Conservation (phyloP, 2,888 invertebrate species). For the Strigamia crassipes region DNA sequence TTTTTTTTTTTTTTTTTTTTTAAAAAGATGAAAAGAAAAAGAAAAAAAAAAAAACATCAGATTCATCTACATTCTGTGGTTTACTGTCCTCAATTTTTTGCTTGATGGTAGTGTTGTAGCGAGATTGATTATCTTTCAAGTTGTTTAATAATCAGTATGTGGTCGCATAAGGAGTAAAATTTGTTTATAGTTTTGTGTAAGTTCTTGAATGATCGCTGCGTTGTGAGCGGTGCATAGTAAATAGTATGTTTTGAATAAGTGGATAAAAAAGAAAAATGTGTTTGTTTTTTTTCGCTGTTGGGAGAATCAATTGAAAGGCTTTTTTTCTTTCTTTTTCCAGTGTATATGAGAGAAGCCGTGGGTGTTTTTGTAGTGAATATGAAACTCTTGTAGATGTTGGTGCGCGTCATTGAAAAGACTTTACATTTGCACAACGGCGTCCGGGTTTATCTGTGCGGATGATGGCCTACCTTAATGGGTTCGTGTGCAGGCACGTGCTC, state of each 20-base stretch:
- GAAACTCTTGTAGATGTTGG: background rate
- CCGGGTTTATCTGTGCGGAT: constrained; percentile 16
- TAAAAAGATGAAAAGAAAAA: background rate
- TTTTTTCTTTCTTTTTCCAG: background rate
- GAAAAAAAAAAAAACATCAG: background rate
- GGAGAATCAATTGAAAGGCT: background rate
- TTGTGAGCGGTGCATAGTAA: constrained; percentile 43
- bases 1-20: background rate
- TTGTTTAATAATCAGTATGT: background rate
- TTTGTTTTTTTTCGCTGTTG: background rate
- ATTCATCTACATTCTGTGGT: background rate
- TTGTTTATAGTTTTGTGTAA: background rate
- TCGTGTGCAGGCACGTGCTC: constrained; percentile 21
- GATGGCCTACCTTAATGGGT: constrained; percentile 16
- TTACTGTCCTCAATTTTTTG: background rate
- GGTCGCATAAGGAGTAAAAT: background rate
- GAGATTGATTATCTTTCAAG: background rate
- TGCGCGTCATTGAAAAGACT: constrained; percentile 21
- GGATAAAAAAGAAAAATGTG: background rate
- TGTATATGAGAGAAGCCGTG: background rate
- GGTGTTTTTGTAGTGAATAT: constrained; percentile 17
- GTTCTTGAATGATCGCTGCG: background rate
- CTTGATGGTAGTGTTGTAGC: background rate
- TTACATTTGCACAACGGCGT: constrained; percentile 16
- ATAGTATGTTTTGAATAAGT: constrained; percentile 44